phyloP scores from a whole-genome alignment of 1,140 invertebrate species.

The Berghia stephanieae region DNA sequence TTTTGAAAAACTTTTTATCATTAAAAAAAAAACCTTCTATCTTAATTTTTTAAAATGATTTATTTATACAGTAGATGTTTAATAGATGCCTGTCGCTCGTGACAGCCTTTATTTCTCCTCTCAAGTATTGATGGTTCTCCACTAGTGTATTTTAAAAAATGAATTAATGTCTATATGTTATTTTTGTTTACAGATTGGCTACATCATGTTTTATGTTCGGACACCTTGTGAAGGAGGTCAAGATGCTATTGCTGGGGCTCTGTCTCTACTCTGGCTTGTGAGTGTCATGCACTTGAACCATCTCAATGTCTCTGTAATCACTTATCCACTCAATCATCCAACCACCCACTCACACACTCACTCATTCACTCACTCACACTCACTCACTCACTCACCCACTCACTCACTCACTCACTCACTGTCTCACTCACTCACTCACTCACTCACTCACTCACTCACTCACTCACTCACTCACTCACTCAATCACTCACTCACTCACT shows the following conservation, averaged over 20 bases:
- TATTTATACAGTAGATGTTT: no score
- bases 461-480: no score
- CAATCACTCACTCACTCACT: no score
- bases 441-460: no score
- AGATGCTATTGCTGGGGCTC: constrained; percentile 89
- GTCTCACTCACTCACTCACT: constrained; percentile 5
- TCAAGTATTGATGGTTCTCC: no score
- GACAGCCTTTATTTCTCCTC: no score
- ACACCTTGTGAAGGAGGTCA: constrained; percentile 93
- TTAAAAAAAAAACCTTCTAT: no score
- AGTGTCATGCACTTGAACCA: constrained; percentile 40
- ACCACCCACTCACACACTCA: background rate
- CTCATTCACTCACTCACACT: background rate
- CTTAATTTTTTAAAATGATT: no score
- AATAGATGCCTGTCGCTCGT: no score
- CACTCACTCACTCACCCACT: no score
- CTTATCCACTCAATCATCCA: background rate
- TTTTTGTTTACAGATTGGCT: constrained; percentile 78
- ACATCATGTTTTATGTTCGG: constrained; percentile 98
- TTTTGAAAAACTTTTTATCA: background rate
- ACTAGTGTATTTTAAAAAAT: no score
- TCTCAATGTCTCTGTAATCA: background rate
- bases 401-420: constrained; percentile 11
- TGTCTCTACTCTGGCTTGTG: constrained; percentile 97
- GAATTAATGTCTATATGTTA: no score